Base-by-base conservation (phyloP, 2,113 vertebrate species). In the Zosterops pallidus region DNA sequence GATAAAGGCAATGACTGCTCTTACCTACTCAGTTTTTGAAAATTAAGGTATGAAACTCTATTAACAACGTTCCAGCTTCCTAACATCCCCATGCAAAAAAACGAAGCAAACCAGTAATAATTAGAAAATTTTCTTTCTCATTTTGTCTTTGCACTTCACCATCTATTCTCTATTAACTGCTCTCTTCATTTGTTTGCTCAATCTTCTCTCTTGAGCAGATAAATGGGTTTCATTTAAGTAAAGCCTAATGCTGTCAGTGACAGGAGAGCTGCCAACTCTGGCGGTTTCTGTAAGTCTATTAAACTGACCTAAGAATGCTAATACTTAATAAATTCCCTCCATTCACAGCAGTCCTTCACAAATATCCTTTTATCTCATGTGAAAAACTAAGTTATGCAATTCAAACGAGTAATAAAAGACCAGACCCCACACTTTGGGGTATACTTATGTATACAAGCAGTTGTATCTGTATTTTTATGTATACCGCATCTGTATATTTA, bases 221-320 rank as follows among this genome's bases (percentile, higher is more conserved):
- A 92, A 90, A 91, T 92, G 65, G 50, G 50, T 90, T 95, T 96
- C 75, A 94, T 94, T 94, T 95, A 94, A 91, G 75, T 39, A 95
- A 90, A 95, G 71, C 67, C 59, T 91, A 95, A 95, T 92, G 63
- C 93, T 88, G 82, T 90, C 75, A 93, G 68, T 14, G 29, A 67
- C 87, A 94, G 74, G 83, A 95, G 26, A 60, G 72, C 89, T 94
- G 95, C 75, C 91, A 94, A 42, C 33, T 6, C 63, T 50, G 25
- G 63, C 1, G 0, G 65, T 87, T 72, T 79, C 42, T 56, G 1
- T 87, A 91, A 94, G 50, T 86, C 84, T 85, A 85, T 95, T 95
- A 95, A 91, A 55, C 59, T 59, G 50, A 86, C 56, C 64, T 94
- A 87, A 95, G 70, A 75, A 85, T 67, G 79, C 85, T 92, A 91